Evolutionary conservation across 2,888 invertebrate species (phyloP).

Genomic region (Macaria liturata): DNA sequence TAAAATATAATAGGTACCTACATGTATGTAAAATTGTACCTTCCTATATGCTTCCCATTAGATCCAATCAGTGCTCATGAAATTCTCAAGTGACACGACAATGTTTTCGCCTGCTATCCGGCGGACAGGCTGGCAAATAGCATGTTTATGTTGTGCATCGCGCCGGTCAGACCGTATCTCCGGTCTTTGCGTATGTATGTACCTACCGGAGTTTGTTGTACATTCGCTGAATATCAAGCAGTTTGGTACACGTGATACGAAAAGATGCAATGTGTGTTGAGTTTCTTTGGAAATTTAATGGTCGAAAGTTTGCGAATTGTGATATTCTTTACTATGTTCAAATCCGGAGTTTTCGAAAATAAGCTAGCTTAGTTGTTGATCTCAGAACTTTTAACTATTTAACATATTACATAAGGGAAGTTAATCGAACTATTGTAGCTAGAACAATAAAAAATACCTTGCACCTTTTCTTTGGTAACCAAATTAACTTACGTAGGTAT

Average conservation of each 20-base stretch:
- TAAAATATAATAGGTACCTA: too few relatives aligned
- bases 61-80: slow-evolving; percentile 17
- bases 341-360: too few relatives aligned
- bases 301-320: too few relatives aligned
- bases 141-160: slow-evolving; percentile 24
- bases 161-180: slow-evolving; percentile 34
- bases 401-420: too few relatives aligned
- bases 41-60: neutral
- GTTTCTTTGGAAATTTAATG: too few relatives aligned
- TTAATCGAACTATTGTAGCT: too few relatives aligned
- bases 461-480: too few relatives aligned
- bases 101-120: slow-evolving; percentile 1
- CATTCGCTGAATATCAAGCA: slow-evolving; percentile 24
- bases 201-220: slow-evolving; percentile 6
- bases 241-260: neutral
- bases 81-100: slow-evolving; percentile 17
- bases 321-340: too few relatives aligned
- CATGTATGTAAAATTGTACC: neutral
- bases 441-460: too few relatives aligned
- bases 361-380: too few relatives aligned
- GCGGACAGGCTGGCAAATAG: slow-evolving; percentile 14
- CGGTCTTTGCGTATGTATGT: slow-evolving; percentile 2
- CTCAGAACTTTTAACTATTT: too few relatives aligned
- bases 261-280: neutral
- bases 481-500: too few relatives aligned